These are phyloP conservation scores for Porites lutea DNA, from an alignment of 64 coral and sea anemone genomes.

Conservation along the genomic window DNA sequence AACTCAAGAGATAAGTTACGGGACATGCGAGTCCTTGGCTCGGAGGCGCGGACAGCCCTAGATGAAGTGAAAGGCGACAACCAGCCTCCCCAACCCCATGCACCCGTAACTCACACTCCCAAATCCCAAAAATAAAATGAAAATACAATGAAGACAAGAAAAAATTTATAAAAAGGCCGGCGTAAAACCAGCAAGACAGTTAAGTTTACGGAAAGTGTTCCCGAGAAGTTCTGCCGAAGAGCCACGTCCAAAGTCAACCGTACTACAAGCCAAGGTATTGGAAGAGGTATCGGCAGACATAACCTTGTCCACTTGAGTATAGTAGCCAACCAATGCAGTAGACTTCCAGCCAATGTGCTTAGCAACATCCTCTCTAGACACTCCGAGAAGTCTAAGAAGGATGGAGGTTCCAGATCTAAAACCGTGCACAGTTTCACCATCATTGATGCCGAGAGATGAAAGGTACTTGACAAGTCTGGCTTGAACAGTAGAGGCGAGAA, in stretches of 20 bases:
- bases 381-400: slow-evolving; percentile 37
- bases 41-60: neutral
- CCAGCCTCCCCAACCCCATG: neutral
- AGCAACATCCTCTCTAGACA: slow-evolving; percentile 50
- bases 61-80: neutral
- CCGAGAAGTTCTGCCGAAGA: neutral
- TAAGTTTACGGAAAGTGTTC: neutral
- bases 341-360: slow-evolving; percentile 61
- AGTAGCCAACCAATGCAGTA: slow-evolving; percentile 51
- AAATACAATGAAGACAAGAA: neutral
- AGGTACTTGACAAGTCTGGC: slow-evolving; percentile 38
- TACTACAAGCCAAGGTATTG: slow-evolving; percentile 24
- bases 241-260: neutral
- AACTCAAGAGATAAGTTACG: too few relatives aligned
- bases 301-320: slow-evolving; percentile 73
- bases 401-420: slow-evolving; percentile 62
- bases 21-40: too few relatives aligned
- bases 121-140: neutral
- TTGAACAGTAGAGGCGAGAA: slow-evolving; percentile 42
- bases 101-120: neutral
- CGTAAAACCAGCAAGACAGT: neutral
- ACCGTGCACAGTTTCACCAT: slow-evolving; percentile 50
- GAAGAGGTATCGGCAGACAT: neutral
- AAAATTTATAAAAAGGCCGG: neutral
- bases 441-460: neutral